Evolutionary conservation across 2,113 vertebrate species (phyloP), one percentile per base, ranked within the genome.

Genomic region (Mustela lutreola): DNA sequence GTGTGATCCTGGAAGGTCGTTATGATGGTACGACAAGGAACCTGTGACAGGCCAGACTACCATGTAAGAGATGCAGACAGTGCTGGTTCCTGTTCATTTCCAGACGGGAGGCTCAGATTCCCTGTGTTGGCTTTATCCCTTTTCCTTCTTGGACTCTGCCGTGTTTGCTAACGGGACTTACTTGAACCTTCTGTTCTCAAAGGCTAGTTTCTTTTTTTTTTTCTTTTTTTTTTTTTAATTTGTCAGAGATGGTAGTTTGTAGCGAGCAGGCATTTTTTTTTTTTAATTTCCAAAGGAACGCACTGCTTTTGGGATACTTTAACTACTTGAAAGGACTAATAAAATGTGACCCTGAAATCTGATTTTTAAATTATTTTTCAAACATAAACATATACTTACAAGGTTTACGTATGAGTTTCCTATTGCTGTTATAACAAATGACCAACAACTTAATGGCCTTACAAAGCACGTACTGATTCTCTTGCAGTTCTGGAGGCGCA

Each of bases 181-280:
- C 24, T 75, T 79, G 56, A 92, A 71, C 67, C 26, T 80, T 18
- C 8, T 56, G n/a, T 36, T 92, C 36, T 94, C 63, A 83, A 78
- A 90, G 60, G 26, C 31, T 62, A 31, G 24, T 10, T 80, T 63
- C 45, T 50, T 67, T 93, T 94, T 21, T 58, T 22, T 56, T 56
- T 95, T 16, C 15, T 53, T 53, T 95, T 56, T 56, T 95, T 53
- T 16, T 53, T 53, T 95, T 53, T 33, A 88, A 63, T 42, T 92
- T 50, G 33, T 53, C 60, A 67, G 89, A 82, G 56, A 39, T 70
- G 11, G 0, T 65, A 65, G 16, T 9, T 86, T 36, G 63, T 33
- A 91, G 16, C 62, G 87, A 88, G 21, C 11, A 80, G 21, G 4
- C 9, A 80, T 56, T 53, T 70, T 70, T 67, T 36, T 36, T 22